Evolutionary conservation across 2,113 vertebrate species (phyloP).

Genomic region (Scartelaos histophorus): DNA sequence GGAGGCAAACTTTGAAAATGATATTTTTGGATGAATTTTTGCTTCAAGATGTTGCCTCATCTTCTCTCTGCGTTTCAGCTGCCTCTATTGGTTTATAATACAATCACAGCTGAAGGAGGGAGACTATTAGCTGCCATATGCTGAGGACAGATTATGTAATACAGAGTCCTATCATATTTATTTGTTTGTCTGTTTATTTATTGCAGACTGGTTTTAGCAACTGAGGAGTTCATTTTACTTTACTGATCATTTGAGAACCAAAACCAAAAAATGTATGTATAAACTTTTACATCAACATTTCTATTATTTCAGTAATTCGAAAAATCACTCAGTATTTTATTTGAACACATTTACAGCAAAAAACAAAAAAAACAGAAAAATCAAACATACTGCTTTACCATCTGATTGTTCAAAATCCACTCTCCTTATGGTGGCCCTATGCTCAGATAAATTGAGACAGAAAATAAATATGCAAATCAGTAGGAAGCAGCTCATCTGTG

Average conservation of each 20-base stretch:
- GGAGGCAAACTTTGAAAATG: constrained; percentile 15
- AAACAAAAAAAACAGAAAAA: too few species aligned
- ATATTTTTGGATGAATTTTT: neutral
- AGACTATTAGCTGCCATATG: neutral
- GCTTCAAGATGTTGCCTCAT: neutral
- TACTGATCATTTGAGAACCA: neutral
- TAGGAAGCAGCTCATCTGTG: neutral
- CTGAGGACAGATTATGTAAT: neutral
- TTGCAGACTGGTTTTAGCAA: neutral
- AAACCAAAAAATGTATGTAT: neutral
- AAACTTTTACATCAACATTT: neutral
- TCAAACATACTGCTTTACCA: too few species aligned
- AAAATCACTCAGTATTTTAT: neutral
- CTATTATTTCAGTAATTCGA: too few species aligned
- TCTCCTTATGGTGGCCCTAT: neutral
- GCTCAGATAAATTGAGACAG: neutral
- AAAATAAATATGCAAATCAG: neutral
- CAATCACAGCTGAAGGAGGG: neutral
- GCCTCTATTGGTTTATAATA: neutral
- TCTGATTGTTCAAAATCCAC: neutral
- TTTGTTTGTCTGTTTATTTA: neutral
- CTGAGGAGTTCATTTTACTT: neutral
- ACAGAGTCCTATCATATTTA: neutral
- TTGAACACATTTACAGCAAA: too few species aligned
- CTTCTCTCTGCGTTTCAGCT: constrained; percentile 8